Conservation (phyloP, 2,113 vertebrate species). For the Cryptotis parvus region DNA sequence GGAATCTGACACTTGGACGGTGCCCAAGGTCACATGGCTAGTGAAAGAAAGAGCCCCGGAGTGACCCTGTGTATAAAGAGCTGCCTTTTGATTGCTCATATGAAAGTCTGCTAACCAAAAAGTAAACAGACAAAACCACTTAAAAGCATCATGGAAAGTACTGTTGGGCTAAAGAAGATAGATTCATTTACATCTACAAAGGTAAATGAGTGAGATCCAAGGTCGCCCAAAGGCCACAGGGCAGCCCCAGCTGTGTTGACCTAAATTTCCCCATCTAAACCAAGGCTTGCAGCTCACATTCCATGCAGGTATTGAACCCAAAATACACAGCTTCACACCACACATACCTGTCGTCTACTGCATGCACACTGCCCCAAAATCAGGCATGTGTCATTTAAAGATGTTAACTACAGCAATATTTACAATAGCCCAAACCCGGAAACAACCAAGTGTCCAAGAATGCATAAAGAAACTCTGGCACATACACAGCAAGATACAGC, state of each 20-base stretch:
- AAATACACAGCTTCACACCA: background rate
- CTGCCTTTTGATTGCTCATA: background rate
- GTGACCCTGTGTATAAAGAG: background rate
- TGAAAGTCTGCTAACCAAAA: background rate
- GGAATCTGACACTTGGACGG: background rate
- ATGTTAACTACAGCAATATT: background rate
- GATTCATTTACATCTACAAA: background rate
- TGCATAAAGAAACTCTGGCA: too few relatives aligned
- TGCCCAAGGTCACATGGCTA: background rate
- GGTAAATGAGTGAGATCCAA: background rate
- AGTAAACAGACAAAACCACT: background rate
- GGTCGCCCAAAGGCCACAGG: background rate
- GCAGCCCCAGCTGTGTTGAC: slow-evolving; percentile 31
- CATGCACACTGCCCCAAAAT: background rate
- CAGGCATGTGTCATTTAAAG: background rate
- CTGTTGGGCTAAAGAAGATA: background rate
- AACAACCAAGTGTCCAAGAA: too few relatives aligned
- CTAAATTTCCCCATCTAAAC: background rate
- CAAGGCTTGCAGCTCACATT: background rate
- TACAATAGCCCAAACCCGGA: too few relatives aligned
- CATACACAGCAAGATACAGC: too few relatives aligned
- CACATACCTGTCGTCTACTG: background rate
- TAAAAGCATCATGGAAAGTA: background rate
- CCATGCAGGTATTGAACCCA: background rate
- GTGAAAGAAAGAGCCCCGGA: background rate